phyloP scores from a whole-genome alignment of 2,797 vertebrate genomes.

The Pygocentrus nattereri region DNA sequence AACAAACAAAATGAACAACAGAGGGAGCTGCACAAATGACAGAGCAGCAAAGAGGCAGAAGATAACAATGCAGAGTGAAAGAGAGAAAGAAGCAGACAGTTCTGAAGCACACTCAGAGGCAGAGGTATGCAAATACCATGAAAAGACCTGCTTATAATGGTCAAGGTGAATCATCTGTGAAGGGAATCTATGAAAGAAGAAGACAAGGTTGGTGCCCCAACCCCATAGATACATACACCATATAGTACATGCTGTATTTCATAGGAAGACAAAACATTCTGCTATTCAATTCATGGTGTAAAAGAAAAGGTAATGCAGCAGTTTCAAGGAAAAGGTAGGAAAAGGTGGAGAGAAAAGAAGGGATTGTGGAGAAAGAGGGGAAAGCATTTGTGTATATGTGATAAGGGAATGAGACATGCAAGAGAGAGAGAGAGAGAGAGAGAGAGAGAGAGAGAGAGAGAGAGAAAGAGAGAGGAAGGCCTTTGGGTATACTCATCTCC shows the following conservation, averaged over 20 bases:
- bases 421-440: not conserved
- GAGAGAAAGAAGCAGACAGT: not conserved
- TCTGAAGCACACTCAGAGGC: not conserved
- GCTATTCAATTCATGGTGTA: not conserved
- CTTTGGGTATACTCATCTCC: constrained; percentile 44
- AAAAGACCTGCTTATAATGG: not conserved
- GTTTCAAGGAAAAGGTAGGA: not conserved
- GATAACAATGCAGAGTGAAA: not conserved
- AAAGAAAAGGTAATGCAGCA: not conserved
- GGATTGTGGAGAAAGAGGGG: not conserved
- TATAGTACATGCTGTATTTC: no score
- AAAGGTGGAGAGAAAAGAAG: constrained; percentile 6
- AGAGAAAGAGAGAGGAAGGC: constrained; percentile 35
- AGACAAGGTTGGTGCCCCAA: not conserved
- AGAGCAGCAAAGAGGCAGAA: not conserved
- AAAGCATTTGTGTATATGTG: not conserved
- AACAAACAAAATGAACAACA: constrained; percentile 15
- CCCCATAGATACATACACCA: not conserved
- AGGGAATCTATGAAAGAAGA: not conserved
- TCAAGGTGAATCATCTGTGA: not conserved
- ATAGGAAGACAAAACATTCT: not conserved
- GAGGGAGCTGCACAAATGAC: not conserved
- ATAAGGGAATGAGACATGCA: not conserved
- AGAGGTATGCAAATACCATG: not conserved
- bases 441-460: constrained; percentile 3